Percentiles rank a stretch among this genome's conserved stretches.
These are phyloP conservation scores for Bubo bubo DNA, from an alignment of 2,113 vertebrate genomes.

Conservation along the genomic window DNA sequence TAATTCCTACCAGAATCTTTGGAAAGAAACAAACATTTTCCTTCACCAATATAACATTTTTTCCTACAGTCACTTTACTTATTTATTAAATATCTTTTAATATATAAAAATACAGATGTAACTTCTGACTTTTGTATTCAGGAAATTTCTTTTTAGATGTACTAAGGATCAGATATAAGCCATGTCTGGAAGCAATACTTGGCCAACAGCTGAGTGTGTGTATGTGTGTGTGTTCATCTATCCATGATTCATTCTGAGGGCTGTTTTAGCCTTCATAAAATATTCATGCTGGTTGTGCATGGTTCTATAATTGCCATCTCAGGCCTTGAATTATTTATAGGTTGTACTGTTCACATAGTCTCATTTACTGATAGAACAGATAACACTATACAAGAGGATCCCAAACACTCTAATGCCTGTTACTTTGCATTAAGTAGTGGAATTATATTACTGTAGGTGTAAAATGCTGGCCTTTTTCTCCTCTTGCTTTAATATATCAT, in stretches of 20 bases:
- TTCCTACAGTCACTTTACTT: not conserved
- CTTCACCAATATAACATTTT: not conserved
- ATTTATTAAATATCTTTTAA: conserved; percentile 38
- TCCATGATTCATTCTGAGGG: conserved; percentile 89
- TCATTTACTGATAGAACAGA: conserved; percentile 97
- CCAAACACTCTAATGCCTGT: conserved; percentile 87
- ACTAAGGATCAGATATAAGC: conserved; percentile 64
- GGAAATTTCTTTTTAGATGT: conserved; percentile 52
- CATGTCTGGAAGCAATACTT: conserved; percentile 73
- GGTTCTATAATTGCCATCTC: conserved; percentile 99
- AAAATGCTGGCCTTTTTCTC: conserved; percentile 80
- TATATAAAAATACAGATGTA: conserved; percentile 15
- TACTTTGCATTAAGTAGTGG: conserved; percentile 90
- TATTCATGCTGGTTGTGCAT: conserved; percentile 93
- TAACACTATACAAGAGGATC: conserved; percentile 85
- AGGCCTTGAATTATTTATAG: conserved; percentile 98
- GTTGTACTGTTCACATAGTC: conserved; percentile 96
- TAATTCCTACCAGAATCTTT: not conserved
- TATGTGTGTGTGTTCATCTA: conserved; percentile 75
- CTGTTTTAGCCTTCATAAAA: conserved; percentile 91
- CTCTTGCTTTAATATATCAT: conserved; percentile 81
- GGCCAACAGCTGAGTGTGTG: conserved; percentile 63
- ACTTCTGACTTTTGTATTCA: conserved; percentile 53
- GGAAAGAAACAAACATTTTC: conserved; percentile 17
- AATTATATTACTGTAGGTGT: conserved; percentile 88